Evolutionary conservation across 1,140 invertebrate genomes (phyloP).

Genomic region (Cotesia chilonis): DNA sequence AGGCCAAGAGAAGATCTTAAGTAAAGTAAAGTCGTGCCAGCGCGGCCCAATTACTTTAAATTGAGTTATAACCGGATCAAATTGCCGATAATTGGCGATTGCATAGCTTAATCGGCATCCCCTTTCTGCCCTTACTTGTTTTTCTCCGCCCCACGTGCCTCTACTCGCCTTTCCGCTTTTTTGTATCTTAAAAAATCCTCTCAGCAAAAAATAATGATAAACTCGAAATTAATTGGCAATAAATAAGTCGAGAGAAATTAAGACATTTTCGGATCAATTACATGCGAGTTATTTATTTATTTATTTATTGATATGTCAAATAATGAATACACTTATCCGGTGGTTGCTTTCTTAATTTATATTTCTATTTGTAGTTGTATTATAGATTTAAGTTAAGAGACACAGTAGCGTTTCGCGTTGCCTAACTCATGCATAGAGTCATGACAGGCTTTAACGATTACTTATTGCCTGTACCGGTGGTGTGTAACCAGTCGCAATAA

Average conservation of each 20-base stretch:
- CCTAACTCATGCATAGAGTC: slow-evolving; percentile 53
- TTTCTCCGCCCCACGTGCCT: slow-evolving; percentile 28
- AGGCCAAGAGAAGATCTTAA: not conserved
- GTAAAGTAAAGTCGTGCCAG: slow-evolving; percentile 30
- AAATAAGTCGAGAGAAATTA: too few relatives aligned
- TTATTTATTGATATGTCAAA: too few relatives aligned
- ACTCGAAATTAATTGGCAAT: too few relatives aligned
- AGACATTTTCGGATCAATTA: too few relatives aligned
- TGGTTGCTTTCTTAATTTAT: too few relatives aligned
- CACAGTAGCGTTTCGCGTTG: slow-evolving; percentile 42
- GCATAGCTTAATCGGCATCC: slow-evolving; percentile 52
- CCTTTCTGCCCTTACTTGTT: slow-evolving; percentile 9
- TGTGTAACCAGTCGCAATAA: slow-evolving; percentile 42
- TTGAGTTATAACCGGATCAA: slow-evolving; percentile 61
- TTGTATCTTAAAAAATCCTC: not conserved
- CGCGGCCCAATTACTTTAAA: slow-evolving; percentile 58
- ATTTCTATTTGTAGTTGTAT: not conserved
- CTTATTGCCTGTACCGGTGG: slow-evolving; percentile 45
- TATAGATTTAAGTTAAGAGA: not conserved
- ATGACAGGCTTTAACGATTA: slow-evolving; percentile 51
- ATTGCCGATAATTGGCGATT: slow-evolving; percentile 60
- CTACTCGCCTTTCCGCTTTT: slow-evolving; percentile 3
- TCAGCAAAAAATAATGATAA: not conserved
- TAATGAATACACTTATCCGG: too few relatives aligned
- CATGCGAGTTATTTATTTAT: too few relatives aligned